These are phyloP conservation scores for Lordiphosa clarofinis DNA, from an alignment of 1,140 invertebrate genomes.

Conservation along the genomic window DNA sequence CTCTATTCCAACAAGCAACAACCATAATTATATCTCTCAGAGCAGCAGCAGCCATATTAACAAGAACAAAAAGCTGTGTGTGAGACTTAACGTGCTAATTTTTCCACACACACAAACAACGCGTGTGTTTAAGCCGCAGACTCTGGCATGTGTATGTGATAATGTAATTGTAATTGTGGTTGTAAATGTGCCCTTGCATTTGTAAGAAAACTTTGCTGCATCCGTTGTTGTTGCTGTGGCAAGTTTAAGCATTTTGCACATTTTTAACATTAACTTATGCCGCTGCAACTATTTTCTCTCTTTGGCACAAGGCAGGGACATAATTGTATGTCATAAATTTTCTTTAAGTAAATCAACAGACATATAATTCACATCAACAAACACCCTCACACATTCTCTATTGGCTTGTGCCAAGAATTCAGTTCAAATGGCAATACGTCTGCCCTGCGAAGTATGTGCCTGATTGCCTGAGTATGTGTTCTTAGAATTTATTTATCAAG, in stretches of 20 bases:
- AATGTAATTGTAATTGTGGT: slow-evolving; percentile 57
- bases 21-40: no score
- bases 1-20: slow-evolving; percentile 3
- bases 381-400: neutral
- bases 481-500: slow-evolving; percentile 64
- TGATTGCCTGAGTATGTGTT: slow-evolving; percentile 12
- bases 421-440: slow-evolving; percentile 33
- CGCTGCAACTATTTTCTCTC: neutral
- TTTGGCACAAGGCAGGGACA: neutral
- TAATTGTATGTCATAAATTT: slow-evolving; percentile 5
- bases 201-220: slow-evolving; percentile 21
- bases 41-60: slow-evolving; percentile 19
- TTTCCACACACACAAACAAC: slow-evolving; percentile 2
- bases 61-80: slow-evolving; percentile 27
- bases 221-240: neutral
- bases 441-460: neutral
- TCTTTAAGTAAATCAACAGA: slow-evolving; percentile 2
- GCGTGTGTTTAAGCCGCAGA: neutral
- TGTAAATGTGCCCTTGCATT: slow-evolving; percentile 48
- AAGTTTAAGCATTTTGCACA: slow-evolving; percentile 26
- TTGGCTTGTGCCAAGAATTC: slow-evolving; percentile 23
- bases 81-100: slow-evolving; percentile 42
- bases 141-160: slow-evolving; percentile 3
- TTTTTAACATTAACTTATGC: slow-evolving; percentile 24
- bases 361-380: no score